Evolutionary conservation across 2,888 invertebrate species (phyloP), one percentile per base, ranked within the genome.

Genomic region (Pseudococcus viburni): DNA sequence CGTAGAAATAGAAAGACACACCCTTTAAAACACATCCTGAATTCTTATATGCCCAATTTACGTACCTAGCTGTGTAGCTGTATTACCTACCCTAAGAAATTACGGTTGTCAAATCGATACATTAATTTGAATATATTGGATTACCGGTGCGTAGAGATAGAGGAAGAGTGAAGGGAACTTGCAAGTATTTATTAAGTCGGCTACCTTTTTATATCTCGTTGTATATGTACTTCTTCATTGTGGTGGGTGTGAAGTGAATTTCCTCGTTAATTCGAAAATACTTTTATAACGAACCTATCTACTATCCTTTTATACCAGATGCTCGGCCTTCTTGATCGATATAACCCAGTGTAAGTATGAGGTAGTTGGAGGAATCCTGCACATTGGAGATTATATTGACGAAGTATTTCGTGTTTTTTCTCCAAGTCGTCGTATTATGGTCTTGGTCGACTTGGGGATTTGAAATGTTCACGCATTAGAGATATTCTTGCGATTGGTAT

Each of bases 231-330:
- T 33, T 33, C 33, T 33, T 33, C 7, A 12, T 77, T 39, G 77
- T 77, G 77, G 77, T 77, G 77, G 77, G 77, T 77, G 77, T 77
- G 77, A 77, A 39, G 77, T 77, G 77, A 77, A 39, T 77, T 77
- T 77, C 77, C 39, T 42, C 33, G 33, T 77, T 77, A 77, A 77
- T 77, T 77, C n/a, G 39, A 77, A 77, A 39, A 77, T 64, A 64
- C 64, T 64, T 64, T 64, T 64, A 64, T 64, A 64, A 64, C 64
- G 64, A 64, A 64, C 64, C 6, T 22, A 22, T 42, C 8, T 42
- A 42, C n/a, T 59, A n/a, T 64, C 22, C n/a, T n/a, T 55, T 42
- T 5, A 12, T 11, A 64, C 8, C 64, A 64, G 64, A 64, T 64
- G 64, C 64, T 22, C 19, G 64, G 64, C 22, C 11, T 22, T 9